Evolutionary conservation across 2,888 invertebrate species (phyloP), one percentile per base, ranked within the genome.

Genomic region (Andrena bicolor): DNA sequence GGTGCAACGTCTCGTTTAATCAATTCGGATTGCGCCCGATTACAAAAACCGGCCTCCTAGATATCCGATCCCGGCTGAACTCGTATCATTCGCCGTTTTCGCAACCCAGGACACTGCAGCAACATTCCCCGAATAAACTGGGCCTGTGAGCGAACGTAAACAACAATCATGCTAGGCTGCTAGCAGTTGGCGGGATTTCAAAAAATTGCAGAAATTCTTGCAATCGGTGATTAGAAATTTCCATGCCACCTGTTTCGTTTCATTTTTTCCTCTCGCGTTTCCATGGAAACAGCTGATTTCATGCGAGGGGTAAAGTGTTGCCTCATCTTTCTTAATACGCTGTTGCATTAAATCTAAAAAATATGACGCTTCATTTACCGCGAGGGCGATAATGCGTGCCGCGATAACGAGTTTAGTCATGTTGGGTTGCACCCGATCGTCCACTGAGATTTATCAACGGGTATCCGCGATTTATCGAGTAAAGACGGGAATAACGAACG

Each of bases 21-120:
- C 83, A 70, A 72, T 69, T 77, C 80, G 82, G 70, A 81, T 83
- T 83, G 83, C 81, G 65, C 69, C 51, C 77, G 76, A 83, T 81
- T 83, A 81, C 81, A 83, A 80, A 79, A 70, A 75, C 81, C 74
- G 53, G 64, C 73, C 56, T 69, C 60, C 63, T 30, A 69, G 76
- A 73, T 73, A 77, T 80, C 80, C 66, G 63, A 78, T 80, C 72
- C 78, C 61, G 41, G 73, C 68, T 13, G 80, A 64, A 64, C 68
- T 80, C 63, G 72, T 73, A 73, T 78, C 63, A 32, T 77, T 80
- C 70, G 2, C 51, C 16, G 28, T 77, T 80, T 77, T 77, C 80
- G 77, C 77, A 77, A 77, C 13, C n/a, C 2, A n/a, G 16, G 35
- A 20, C 28, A 41, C 35, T 26, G 20, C 30, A 16, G 20, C 28